Conservation (phyloP, 2,888 invertebrate genomes). For the Bembecia ichneumoniformis region DNA sequence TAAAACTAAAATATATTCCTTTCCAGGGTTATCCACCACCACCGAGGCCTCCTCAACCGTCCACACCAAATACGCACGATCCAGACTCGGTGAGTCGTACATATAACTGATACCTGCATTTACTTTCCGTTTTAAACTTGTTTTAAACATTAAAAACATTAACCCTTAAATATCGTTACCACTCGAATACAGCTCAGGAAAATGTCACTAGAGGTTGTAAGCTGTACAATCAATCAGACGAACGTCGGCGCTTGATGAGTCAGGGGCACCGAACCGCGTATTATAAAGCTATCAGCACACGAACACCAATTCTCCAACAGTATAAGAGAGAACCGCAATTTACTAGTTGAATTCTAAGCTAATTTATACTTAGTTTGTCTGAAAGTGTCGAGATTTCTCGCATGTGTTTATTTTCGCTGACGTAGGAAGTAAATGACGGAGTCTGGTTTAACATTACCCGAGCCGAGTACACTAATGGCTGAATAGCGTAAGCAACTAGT, state of each 20-base stretch:
- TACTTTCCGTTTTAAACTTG: neutral
- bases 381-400: neutral
- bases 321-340: neutral
- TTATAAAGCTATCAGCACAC: constrained; percentile 37
- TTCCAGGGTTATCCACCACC: constrained; percentile 78
- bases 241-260: constrained; percentile 26
- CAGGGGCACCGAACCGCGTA: constrained; percentile 21
- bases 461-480: constrained; percentile 35
- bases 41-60: constrained; percentile 80
- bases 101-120: neutral
- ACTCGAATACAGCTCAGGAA: constrained; percentile 12
- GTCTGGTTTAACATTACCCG: constrained; percentile 20
- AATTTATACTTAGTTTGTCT: neutral
- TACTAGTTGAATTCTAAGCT: neutral
- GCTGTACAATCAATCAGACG: constrained; percentile 31
- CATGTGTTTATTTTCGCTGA: constrained; percentile 1
- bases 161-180: constrained; percentile 12
- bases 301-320: neutral
- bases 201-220: constrained; percentile 3
- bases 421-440: constrained; percentile 20
- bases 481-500: constrained; percentile 45
- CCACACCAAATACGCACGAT: constrained; percentile 83
- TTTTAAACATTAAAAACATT: constrained; percentile 2
- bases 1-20: neutral
- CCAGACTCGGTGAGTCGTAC: constrained; percentile 79